Conservation (phyloP, 2,797 vertebrate species). For the Simalia tracyae region DNA sequence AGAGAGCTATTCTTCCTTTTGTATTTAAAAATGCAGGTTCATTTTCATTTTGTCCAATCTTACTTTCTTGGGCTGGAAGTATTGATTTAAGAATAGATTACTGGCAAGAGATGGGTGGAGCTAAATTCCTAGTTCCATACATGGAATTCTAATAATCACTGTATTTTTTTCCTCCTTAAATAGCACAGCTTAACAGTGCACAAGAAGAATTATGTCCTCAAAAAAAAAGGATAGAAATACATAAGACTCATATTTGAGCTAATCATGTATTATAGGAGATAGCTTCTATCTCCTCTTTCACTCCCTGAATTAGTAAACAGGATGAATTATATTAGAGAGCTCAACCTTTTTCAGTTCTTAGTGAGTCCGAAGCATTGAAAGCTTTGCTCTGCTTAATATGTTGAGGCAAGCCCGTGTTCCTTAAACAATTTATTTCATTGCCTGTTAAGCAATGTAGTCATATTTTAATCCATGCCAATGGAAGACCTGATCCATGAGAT, state of each 20-base stretch:
- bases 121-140: not conserved
- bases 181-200: not conserved
- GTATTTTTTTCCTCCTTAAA: not conserved
- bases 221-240: not conserved
- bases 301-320: conserved; percentile 9
- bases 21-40: not conserved
- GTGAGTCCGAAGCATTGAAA: conserved; percentile 26
- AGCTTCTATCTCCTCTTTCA: conserved; percentile 10
- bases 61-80: not conserved
- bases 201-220: not conserved
- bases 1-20: not conserved
- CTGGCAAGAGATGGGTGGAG: not conserved
- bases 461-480: conserved; percentile 38
- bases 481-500: conserved; percentile 38
- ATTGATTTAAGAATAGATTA: not conserved
- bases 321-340: conserved; percentile 28
- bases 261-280: not conserved
- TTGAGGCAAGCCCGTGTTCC: conserved; percentile 37
- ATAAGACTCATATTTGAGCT: not conserved
- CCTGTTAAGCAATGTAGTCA: conserved; percentile 36
- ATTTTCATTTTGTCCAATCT: not conserved
- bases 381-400: conserved; percentile 38
- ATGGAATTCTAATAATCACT: not conserved
- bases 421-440: conserved; percentile 48
- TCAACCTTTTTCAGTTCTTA: conserved; percentile 34